Conservation (phyloP, 2,797 vertebrate genomes). For the Ibycter americanus region DNA sequence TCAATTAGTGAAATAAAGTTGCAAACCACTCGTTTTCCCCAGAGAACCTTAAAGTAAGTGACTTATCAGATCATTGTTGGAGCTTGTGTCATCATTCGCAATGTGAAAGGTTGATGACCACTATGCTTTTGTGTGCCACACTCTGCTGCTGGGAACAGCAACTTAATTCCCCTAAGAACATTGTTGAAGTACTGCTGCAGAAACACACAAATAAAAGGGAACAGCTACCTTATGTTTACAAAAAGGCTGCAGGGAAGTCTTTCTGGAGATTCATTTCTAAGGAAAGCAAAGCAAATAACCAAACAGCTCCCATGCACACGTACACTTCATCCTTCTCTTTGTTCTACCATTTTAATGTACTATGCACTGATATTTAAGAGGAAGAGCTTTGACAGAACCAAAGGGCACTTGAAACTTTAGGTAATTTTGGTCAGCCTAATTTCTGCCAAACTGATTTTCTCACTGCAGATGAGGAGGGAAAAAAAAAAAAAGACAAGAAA, state of each 20-base stretch:
- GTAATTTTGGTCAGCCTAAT: neutral
- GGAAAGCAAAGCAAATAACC: neutral
- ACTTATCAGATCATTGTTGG: neutral
- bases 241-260: neutral
- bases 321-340: neutral
- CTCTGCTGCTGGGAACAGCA: neutral
- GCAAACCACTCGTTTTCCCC: neutral
- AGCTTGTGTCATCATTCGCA: neutral
- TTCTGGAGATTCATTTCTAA: neutral
- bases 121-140: neutral
- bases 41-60: neutral
- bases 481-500: neutral
- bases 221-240: neutral
- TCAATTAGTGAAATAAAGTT: slow-evolving; percentile 33
- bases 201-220: neutral
- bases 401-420: neutral
- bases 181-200: neutral
- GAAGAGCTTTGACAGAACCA: neutral
- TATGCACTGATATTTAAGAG: neutral
- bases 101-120: neutral
- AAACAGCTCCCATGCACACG: rapidly evolving
- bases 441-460: neutral
- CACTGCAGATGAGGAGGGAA: neutral
- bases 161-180: neutral
- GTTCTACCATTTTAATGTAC: neutral